Conservation (phyloP, 2,888 invertebrate genomes). For the Augiades crinisus region DNA sequence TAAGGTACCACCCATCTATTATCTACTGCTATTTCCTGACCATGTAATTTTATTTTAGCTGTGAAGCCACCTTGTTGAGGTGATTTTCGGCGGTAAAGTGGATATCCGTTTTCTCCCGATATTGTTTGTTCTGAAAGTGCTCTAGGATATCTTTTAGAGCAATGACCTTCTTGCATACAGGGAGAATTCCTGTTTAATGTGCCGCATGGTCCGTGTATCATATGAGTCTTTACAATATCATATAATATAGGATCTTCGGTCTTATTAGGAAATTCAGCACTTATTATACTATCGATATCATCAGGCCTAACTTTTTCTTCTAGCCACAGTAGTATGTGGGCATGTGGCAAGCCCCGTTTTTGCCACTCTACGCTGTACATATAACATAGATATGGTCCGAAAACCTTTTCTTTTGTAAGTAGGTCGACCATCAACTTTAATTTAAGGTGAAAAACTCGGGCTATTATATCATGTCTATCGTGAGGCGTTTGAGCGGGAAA, state of each 20-base stretch:
- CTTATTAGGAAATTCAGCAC: conserved; percentile 30
- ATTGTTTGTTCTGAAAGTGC: conserved; percentile 25
- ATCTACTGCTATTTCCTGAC: conserved; percentile 31
- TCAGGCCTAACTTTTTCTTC: conserved; percentile 10
- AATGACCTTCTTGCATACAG: conserved; percentile 30
- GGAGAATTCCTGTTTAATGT: conserved; percentile 27
- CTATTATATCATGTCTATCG: conserved; percentile 34
- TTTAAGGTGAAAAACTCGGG: conserved; percentile 37
- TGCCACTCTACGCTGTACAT: conserved; percentile 32
- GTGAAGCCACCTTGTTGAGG: conserved; percentile 30
- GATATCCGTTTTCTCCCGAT: conserved; percentile 30
- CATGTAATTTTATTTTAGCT: conserved; percentile 29
- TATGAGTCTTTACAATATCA: conserved; percentile 31
- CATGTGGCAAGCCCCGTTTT: background rate
- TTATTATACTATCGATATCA: conserved; percentile 26
- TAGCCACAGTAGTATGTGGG: conserved; percentile 14
- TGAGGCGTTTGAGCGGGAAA: conserved; percentile 29
- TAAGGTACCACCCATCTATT: conserved; percentile 37
- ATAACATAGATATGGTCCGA: conserved; percentile 28
- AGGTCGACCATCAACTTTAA: conserved; percentile 34
- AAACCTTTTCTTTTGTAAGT: conserved; percentile 29
- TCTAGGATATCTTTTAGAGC: conserved; percentile 28
- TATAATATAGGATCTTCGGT: conserved; percentile 25
- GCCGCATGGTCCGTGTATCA: conserved; percentile 37
- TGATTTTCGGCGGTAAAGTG: conserved; percentile 35